Evolutionary conservation across 2,797 vertebrate species (phyloP), one percentile per base, ranked within the genome.

Genomic region (Bradypus variegatus): DNA sequence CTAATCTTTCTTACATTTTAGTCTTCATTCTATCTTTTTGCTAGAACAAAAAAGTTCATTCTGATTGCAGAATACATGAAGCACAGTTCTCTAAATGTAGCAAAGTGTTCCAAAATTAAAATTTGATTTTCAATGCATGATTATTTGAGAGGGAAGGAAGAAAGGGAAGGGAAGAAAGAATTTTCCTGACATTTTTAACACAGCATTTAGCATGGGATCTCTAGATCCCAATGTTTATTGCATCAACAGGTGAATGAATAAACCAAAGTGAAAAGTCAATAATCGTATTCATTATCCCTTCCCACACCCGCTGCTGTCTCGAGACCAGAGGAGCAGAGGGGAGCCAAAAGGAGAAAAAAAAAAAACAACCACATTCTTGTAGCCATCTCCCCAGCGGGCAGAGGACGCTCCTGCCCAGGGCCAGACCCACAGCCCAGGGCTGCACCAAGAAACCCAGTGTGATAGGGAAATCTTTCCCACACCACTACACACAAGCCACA

Each of bases 51-150:
- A n/a, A 76, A 81, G 16, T 76, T 91, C 48, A n/a, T 36, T 91
- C 75, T 93, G 41, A 92, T 9, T 80, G 25, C 23, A 73, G 38
- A 18, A 77, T 31, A 67, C 15, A 84, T 41, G 7, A 76, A 79
- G 64, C 41, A 53, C 10, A 88, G n/a, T 80, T 81, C 83, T 91
- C 72, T 72, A 53, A 84, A 86, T 15, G 36, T 3, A 69, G 69
- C 53, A 67, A 89, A 91, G 38, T 69, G 31, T 73, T 79, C 53
- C 78, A 38, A 92, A 81, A 91, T 85, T 88, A 92, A 88, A 94
- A 76, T 60, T 45, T 89, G 15, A 88, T 77, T 93, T 81, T 75
- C 38, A 10, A 27, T 45, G 72, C 50, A 60, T 29, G 85, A 90
- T 70, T 92, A 79, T 85, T 6, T 78, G n/a, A 90, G 75, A 62